phyloP scores from a whole-genome alignment of 2,113 vertebrate genomes.

The Lepisosteus osseus region DNA sequence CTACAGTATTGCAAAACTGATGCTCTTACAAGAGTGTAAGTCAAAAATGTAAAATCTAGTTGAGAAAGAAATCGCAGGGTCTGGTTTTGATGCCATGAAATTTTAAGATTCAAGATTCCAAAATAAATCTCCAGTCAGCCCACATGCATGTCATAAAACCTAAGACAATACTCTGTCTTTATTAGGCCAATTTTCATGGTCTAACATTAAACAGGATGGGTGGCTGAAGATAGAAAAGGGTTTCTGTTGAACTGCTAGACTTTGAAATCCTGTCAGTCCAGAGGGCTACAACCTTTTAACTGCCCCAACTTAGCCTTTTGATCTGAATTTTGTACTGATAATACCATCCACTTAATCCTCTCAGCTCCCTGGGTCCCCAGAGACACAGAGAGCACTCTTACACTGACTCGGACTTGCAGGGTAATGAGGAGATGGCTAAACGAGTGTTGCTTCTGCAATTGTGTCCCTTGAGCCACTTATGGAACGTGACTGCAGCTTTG shows the following conservation, averaged over 20 bases:
- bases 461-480: constrained; percentile 42
- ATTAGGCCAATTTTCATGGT: constrained; percentile 49
- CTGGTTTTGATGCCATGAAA: constrained; percentile 1
- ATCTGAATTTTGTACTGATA: constrained; percentile 47
- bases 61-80: constrained; percentile 2
- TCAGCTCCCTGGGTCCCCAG: constrained; percentile 33
- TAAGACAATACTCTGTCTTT: constrained; percentile 45
- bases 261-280: constrained; percentile 59
- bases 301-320: constrained; percentile 53
- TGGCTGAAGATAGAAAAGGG: constrained; percentile 51
- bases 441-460: constrained; percentile 23
- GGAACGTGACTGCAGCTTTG: constrained; percentile 44
- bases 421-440: constrained; percentile 16
- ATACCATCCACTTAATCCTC: constrained; percentile 44
- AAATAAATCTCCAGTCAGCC: neutral
- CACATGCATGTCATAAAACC: constrained; percentile 1
- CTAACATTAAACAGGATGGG: constrained; percentile 51
- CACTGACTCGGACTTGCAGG: neutral
- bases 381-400: constrained; percentile 28
- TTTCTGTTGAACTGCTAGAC: constrained; percentile 57
- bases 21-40: too few species aligned
- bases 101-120: constrained; percentile 1
- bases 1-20: too few species aligned
- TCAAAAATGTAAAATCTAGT: constrained; percentile 29
- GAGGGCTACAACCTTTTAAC: constrained; percentile 44